These are phyloP conservation scores for Blastomussa wellsi DNA, from an alignment of 92 coral and sea anemone genomes.

Conservation along the genomic window DNA sequence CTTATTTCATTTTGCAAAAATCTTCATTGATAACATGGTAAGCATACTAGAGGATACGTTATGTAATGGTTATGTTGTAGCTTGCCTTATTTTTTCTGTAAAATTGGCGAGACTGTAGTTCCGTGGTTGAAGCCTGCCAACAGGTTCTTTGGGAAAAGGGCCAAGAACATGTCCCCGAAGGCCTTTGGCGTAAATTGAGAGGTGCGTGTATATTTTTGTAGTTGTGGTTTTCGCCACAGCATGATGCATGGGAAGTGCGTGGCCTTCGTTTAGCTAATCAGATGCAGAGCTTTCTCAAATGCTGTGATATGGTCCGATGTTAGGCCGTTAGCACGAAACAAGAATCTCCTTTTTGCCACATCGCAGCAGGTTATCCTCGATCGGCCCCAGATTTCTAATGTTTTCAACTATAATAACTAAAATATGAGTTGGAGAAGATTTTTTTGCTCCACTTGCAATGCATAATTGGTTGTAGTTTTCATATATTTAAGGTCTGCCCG, in stretches of 20 bases:
- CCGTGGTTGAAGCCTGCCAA: not conserved
- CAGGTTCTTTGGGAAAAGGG: not conserved
- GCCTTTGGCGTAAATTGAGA: not conserved
- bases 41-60: not conserved
- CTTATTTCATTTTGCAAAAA: not conserved
- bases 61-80: not conserved
- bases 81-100: not conserved
- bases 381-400: too few relatives aligned
- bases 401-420: too few relatives aligned
- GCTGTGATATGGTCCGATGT: not conserved
- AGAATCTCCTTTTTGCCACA: not conserved
- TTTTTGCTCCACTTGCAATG: too few relatives aligned
- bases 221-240: not conserved
- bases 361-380: not conserved
- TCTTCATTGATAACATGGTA: not conserved
- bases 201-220: not conserved
- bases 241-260: not conserved
- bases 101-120: not conserved
- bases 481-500: not conserved
- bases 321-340: not conserved
- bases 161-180: not conserved
- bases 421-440: too few relatives aligned
- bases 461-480: too few relatives aligned
- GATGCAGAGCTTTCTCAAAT: not conserved
- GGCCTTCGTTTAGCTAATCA: not conserved